phyloP scores from a whole-genome alignment of 2,888 invertebrate genomes.

The Drosophila putrida region DNA sequence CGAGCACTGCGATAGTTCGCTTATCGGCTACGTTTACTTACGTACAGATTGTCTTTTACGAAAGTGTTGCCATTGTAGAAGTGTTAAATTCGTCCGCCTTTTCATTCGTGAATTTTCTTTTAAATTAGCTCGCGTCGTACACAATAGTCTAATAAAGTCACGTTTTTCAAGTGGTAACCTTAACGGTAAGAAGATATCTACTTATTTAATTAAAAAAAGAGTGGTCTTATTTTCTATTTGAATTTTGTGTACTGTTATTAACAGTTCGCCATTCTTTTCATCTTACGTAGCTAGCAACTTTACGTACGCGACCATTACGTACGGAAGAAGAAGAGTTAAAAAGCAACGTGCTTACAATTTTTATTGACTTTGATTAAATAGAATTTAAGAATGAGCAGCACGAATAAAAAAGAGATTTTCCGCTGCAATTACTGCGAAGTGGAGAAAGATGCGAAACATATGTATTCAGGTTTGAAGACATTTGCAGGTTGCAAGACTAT shows the following conservation, averaged over 20 bases:
- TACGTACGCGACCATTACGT: conserved; percentile 4
- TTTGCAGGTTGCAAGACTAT: conserved; percentile 50
- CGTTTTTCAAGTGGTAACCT: neutral
- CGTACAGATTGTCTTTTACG: neutral
- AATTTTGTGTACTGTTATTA: conserved; percentile 11
- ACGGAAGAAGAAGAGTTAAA: conserved; percentile 10
- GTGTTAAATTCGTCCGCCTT: conserved; percentile 1
- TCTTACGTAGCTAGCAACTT: neutral
- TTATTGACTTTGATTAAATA: neutral
- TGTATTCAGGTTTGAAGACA: conserved; percentile 38
- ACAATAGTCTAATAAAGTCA: neutral
- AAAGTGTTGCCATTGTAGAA: neutral
- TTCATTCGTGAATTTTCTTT: no score
- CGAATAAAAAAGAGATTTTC: conserved; percentile 15
- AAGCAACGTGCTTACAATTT: conserved; percentile 28
- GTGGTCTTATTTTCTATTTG: no score
- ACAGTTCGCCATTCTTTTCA: conserved; percentile 1
- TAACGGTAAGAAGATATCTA: neutral
- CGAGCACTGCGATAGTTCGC: no score
- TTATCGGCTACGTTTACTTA: neutral
- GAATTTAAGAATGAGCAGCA: conserved; percentile 24
- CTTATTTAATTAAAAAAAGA: neutral
- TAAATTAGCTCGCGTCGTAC: neutral
- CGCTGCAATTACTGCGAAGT: conserved; percentile 48
- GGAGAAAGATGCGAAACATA: conserved; percentile 25